Percentiles rank a stretch among this genome's conserved stretches.
These are phyloP conservation scores for Isotomurus palustris DNA, from an alignment of 2,888 invertebrate species.

Conservation along the genomic window DNA sequence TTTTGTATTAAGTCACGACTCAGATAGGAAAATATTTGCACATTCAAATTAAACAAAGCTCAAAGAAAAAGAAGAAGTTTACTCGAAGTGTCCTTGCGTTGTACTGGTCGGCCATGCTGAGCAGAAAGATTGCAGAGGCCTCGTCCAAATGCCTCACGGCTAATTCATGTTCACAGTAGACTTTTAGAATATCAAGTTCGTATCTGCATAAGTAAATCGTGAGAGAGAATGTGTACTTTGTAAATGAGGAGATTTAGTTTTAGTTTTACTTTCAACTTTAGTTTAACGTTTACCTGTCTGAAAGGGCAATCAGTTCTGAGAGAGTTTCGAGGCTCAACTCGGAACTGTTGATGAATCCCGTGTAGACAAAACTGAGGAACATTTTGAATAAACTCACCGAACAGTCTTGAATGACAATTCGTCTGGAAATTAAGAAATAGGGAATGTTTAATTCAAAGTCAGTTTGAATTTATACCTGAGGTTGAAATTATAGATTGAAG, in stretches of 20 bases:
- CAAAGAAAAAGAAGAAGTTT: too few relatives aligned
- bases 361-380: constrained; percentile 62
- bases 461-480: neutral
- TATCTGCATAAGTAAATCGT: constrained; percentile 49
- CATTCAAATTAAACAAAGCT: neutral
- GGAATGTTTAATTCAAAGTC: too few relatives aligned
- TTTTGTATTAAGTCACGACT: neutral
- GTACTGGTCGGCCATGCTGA: constrained; percentile 64
- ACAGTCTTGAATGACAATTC: constrained; percentile 64
- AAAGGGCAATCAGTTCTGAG: constrained; percentile 61
- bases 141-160: constrained; percentile 58
- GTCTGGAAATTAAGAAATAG: constrained; percentile 52
- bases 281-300: constrained; percentile 58
- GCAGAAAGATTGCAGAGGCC: constrained; percentile 61
- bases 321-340: constrained; percentile 48
- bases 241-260: too few relatives aligned
- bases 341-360: constrained; percentile 56
- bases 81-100: constrained; percentile 59
- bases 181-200: constrained; percentile 61
- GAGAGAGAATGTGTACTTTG: too few relatives aligned
- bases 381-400: constrained; percentile 60
- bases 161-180: constrained; percentile 60
- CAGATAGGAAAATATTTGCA: neutral
- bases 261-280: too few relatives aligned
- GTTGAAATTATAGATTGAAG: neutral